These are phyloP conservation scores for Hesperia comma DNA, from an alignment of 2,888 invertebrate species.

Conservation along the genomic window DNA sequence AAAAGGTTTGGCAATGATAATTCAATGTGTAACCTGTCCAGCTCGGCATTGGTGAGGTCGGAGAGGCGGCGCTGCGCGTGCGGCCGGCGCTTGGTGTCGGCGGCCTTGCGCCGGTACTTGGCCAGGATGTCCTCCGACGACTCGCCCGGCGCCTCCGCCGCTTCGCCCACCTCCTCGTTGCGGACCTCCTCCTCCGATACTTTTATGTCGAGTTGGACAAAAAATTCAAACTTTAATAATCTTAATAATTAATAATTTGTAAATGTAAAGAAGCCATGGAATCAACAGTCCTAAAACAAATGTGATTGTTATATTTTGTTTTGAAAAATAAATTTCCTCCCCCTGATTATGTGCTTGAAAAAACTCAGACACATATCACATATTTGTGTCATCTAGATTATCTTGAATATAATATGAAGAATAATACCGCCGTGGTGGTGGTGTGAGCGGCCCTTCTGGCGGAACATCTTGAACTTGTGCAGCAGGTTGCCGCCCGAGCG, in stretches of 20 bases:
- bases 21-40: conserved; percentile 59
- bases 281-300: too few relatives aligned
- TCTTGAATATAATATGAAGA: too few relatives aligned
- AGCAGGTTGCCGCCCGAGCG: conserved; percentile 77
- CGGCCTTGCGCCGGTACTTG: conserved; percentile 92
- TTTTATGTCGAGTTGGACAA: conserved; percentile 43
- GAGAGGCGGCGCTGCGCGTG: conserved; percentile 50
- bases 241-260: too few relatives aligned
- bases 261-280: too few relatives aligned
- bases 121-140: conserved; percentile 96
- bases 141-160: conserved; percentile 75
- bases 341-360: too few relatives aligned
- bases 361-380: too few relatives aligned
- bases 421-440: conserved; percentile 61
- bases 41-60: conserved; percentile 58
- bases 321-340: too few relatives aligned
- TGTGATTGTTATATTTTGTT: too few relatives aligned
- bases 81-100: conserved; percentile 59
- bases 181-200: conserved; percentile 65
- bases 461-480: conserved; percentile 80
- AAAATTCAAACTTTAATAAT: too few relatives aligned
- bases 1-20: too few relatives aligned
- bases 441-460: conserved; percentile 73
- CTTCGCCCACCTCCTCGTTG: conserved; percentile 53
- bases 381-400: too few relatives aligned